Evolutionary conservation across 2,797 vertebrate species (phyloP).

Genomic region (Hydrophis major): DNA sequence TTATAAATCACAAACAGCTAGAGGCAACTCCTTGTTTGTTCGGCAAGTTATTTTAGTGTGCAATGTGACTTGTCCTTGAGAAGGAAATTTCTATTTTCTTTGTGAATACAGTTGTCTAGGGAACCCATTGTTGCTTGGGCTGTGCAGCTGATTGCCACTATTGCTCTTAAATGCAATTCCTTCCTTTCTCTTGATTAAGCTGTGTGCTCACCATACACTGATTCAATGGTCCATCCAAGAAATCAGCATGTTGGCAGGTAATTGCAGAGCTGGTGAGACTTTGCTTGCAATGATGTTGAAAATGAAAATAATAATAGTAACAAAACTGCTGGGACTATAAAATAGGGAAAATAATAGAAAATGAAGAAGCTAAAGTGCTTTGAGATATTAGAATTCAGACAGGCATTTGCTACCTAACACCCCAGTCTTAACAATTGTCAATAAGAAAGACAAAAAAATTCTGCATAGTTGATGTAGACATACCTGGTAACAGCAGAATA

Average conservation of each 20-base stretch:
- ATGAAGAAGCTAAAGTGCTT: neutral
- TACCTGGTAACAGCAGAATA: neutral
- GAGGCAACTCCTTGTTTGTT: neutral
- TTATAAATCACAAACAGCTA: neutral
- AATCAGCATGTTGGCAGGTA: neutral
- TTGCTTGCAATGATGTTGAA: neutral
- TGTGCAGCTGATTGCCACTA: constrained; percentile 3
- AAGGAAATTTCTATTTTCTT: constrained; percentile 15
- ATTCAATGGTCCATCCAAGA: neutral
- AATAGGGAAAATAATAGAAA: neutral
- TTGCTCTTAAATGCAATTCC: neutral
- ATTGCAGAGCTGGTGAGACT: neutral
- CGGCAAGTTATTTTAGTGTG: neutral
- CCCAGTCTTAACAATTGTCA: neutral
- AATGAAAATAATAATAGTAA: neutral
- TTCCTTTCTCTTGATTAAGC: constrained; percentile 1
- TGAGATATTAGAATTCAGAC: neutral
- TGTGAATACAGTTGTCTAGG: constrained; percentile 27
- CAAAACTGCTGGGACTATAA: neutral
- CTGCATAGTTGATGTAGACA: neutral
- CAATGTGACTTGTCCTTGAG: constrained; percentile 13
- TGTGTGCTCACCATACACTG: neutral
- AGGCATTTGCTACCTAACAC: neutral
- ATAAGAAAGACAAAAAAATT: neutral
- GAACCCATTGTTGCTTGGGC: constrained; percentile 13